Percentiles rank a stretch among this genome's conserved stretches.
These are phyloP conservation scores for Rhynchopsitta pachyrhyncha DNA, from an alignment of 2,113 vertebrate genomes.

Conservation along the genomic window DNA sequence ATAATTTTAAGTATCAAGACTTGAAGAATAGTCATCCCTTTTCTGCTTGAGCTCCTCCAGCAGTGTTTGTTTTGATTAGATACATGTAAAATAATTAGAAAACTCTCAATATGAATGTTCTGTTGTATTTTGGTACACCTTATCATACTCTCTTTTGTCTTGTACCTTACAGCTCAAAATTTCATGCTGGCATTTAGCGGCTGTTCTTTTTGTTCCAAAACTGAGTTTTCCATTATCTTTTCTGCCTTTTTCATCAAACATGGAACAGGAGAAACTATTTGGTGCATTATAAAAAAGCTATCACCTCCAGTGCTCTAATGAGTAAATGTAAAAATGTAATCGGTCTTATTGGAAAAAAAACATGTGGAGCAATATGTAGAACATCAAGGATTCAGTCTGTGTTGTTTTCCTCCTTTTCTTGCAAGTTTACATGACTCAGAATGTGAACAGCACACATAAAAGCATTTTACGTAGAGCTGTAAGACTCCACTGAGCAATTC, in stretches of 20 bases:
- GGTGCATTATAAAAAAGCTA: background rate
- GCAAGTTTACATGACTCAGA: background rate
- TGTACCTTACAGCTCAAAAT: background rate
- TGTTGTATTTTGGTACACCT: conserved; percentile 11
- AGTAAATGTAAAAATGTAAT: background rate
- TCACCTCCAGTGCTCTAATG: background rate
- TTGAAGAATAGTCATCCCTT: background rate
- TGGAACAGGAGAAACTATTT: background rate
- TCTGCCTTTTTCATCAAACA: background rate
- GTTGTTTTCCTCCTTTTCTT: background rate
- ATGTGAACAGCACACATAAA: background rate
- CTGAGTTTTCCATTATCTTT: background rate
- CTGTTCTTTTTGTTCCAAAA: background rate
- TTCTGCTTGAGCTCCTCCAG: conserved; percentile 10
- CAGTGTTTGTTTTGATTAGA: conserved; percentile 44
- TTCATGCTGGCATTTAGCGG: background rate
- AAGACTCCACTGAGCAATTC: background rate
- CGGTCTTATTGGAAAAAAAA: background rate
- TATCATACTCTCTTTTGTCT: background rate
- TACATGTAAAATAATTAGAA: conserved; percentile 46
- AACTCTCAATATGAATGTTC: background rate
- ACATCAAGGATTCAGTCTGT: background rate
- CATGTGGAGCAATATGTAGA: background rate
- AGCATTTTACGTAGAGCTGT: background rate
- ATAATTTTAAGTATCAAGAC: background rate